Base-by-base conservation (phyloP, 1,140 invertebrate species). In the Hylaeus volcanicus region DNA sequence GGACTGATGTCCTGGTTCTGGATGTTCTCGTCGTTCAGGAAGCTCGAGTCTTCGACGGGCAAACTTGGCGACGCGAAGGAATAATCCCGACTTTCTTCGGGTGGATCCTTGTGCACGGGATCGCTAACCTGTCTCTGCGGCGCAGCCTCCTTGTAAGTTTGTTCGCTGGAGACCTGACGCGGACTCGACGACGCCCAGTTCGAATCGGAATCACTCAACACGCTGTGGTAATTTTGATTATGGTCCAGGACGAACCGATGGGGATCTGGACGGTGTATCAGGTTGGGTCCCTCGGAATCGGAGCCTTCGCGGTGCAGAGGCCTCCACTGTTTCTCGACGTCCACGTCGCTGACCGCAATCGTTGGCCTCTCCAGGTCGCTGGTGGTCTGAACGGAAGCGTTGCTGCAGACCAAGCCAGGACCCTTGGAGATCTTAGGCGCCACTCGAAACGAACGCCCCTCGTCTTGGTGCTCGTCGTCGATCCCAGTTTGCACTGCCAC, bases 1-100 rank as follows among this genome's bases (percentile, higher is more conserved):
- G 89, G 78, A 39, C 91, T 91, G 61, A 93, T 92, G 39, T 93
- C 92, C 65, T 93, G 92, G 75, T 93, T 93, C 43, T 92, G 83
- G 9, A 93, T 93, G 43, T 91, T 90, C 61, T 90, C 85, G 51
- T 91, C 90, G 14, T 86, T 78, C 5, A 70, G 26, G 9, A 84
- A 70, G 26, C 1, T 15, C 0, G 55, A 41, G 15, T 26, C 56
- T 1, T 64, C 79, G 5, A 26, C 8, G 11, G 69, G 37, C 12
- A 68, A 53, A 66, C 45, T 12, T 9, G 77, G 53, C n/a, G 77
- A 41, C 12, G 60, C 61, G 41, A 56, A 64, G 1, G 84, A 64
- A n/a, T 41, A 63, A 41, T 63, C 55, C 58, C 53, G 66, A 1
- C 45, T 55, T 63, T 6, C 1, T 2, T 63, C 61, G 61, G 5